These are phyloP conservation scores for Chloroceryle amazona DNA, from an alignment of 2,797 vertebrate species.

Conservation along the genomic window DNA sequence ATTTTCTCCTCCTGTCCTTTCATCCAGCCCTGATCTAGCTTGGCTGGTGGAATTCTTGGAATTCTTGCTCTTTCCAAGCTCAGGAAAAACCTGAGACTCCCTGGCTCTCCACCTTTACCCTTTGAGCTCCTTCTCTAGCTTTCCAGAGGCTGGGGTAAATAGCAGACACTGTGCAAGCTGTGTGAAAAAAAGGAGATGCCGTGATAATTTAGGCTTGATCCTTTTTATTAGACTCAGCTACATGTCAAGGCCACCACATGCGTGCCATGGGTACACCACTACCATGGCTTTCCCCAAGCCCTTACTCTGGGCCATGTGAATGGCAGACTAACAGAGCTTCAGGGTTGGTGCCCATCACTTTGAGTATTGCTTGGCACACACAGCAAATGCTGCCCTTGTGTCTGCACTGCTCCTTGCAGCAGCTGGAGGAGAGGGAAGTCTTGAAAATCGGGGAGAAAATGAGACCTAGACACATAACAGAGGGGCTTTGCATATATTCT, in stretches of 20 bases:
- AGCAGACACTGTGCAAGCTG: background rate
- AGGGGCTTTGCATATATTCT: background rate
- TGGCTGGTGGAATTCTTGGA: background rate
- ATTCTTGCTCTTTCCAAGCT: background rate
- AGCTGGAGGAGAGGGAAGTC: background rate
- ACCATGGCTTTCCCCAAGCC: background rate
- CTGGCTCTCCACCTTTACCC: background rate
- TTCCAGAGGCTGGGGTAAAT: background rate
- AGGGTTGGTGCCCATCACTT: background rate
- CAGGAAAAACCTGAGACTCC: rapidly evolving
- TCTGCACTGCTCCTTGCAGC: background rate
- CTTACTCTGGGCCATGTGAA: background rate
- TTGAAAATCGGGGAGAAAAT: background rate
- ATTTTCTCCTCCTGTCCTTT: background rate
- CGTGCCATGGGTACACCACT: background rate
- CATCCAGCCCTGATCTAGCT: background rate
- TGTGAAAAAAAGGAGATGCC: background rate
- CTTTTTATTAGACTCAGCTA: background rate
- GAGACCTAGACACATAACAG: background rate
- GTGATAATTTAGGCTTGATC: background rate
- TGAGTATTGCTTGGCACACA: background rate
- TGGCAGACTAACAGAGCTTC: background rate
- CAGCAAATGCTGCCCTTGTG: rapidly evolving
- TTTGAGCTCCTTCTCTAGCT: background rate
- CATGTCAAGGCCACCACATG: rapidly evolving